A percentile compares a stretch with the other conserved stretches of the same genome.
These are phyloP conservation scores for Spodoptera exigua DNA, from an alignment of 2,888 invertebrate genomes.

Conservation along the genomic window DNA sequence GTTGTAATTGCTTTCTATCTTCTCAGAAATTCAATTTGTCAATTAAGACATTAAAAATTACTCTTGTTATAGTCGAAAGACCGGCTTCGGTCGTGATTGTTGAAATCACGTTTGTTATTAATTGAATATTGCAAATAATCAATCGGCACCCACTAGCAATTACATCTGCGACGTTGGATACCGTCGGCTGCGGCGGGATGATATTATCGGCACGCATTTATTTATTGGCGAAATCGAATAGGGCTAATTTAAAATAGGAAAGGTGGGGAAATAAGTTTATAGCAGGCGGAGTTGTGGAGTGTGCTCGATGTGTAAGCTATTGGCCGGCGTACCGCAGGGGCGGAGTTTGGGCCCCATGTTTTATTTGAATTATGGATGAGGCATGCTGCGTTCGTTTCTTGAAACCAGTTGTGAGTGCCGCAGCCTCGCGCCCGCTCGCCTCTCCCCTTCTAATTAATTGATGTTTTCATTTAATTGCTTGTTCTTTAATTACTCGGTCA, in stretches of 20 bases:
- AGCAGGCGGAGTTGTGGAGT: conserved; percentile 84
- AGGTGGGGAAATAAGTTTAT: conserved; percentile 82
- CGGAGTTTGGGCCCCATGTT: conserved; percentile 87
- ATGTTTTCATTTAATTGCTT: conserved; percentile 87
- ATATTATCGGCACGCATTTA: conserved; percentile 82
- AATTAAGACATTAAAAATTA: conserved; percentile 77
- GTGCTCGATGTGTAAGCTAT: conserved; percentile 80
- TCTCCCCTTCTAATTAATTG: conserved; percentile 87
- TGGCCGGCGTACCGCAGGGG: conserved; percentile 86
- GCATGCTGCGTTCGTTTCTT: conserved; percentile 78
- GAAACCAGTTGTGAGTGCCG: conserved; percentile 86
- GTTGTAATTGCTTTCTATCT: conserved; percentile 68
- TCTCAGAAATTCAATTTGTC: conserved; percentile 73
- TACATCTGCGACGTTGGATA: conserved; percentile 71
- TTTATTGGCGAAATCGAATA: conserved; percentile 82
- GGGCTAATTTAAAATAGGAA: conserved; percentile 81
- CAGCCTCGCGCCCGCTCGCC: conserved; percentile 86
- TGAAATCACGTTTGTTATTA: conserved; percentile 80
- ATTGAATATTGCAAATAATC: conserved; percentile 83
- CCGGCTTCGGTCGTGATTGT: conserved; percentile 69
- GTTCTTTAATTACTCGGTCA: conserved; percentile 83
- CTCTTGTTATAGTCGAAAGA: conserved; percentile 64
- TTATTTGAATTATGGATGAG: conserved; percentile 89
- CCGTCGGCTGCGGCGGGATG: conserved; percentile 68
- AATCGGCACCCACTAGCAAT: conserved; percentile 78